Base-by-base conservation (phyloP, 2,888 invertebrate species). In the Sepiola atlantica region DNA sequence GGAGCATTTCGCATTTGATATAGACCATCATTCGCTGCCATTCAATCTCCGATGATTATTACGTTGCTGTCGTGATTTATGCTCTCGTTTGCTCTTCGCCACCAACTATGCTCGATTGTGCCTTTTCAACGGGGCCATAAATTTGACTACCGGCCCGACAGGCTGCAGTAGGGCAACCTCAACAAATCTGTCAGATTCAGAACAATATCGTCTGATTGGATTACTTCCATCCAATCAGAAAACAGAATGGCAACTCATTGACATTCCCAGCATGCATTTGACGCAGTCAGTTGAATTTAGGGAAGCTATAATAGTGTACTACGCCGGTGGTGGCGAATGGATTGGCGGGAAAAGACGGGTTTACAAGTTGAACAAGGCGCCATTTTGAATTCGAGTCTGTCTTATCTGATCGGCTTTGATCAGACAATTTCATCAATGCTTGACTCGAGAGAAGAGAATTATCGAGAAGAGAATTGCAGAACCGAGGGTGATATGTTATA, bases 131-230 rank as follows among this genome's bases (percentile, higher is more conserved):
- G 21, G 77, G n/a, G 18, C 77, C 77, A 77, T 77, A 77, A 77
- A 77, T 77, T 77, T 77, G 77, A 18, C 77, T 77, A 32, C 77
- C 77, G 14, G 18, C n/a, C 14, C 77, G 77, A 77, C 77, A 77
- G 77, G 10, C 32, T 14, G n/a, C 77, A 77, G 77, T 77, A 77
- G 77, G n/a, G n/a, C 16, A 77, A 77, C 77, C 77, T 77, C 32
- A n/a, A 16, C n/a, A 77, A 77, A 77, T 77, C 77, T 77, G 77
- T 77, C 77, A 77, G 32, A 14, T 16, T 32, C 77, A 77, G 77
- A 77, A 77, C 77, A 77, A 77, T 77, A 77, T 77, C n/a, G 77
- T 77, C 77, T 77, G 77, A 77, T 77, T 77, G 32, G 77, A 77
- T 77, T 77, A 77, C 77, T 77, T 32, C n/a, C n/a, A 77, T n/a